Evolutionary conservation across 2,113 vertebrate genomes (phyloP), one percentile per base, ranked within the genome.

Genomic region (Ranitomeya imitator): DNA sequence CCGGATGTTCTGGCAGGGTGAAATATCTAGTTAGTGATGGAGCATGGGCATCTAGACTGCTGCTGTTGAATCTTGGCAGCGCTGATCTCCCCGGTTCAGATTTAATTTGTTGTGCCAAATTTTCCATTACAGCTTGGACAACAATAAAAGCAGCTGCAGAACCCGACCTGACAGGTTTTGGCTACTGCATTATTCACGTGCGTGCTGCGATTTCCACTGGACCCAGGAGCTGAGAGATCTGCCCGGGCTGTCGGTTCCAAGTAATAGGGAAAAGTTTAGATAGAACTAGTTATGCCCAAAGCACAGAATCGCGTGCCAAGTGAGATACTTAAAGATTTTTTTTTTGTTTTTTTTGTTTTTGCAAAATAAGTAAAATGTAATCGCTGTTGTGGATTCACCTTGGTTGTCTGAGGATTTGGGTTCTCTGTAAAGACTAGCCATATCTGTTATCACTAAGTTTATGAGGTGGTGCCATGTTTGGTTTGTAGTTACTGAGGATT

Each of bases 121-220:
- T 51, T 71, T 69, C 37, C 61, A 67, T 69, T 69, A 71, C 63
- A 26, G 37, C 23, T 85, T 69, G 83, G 61, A 71, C 83, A 57
- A 16, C 65, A 85, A 85, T 85, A 57, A 85, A 85, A 85, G 83
- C 83, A 55, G 65, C 71, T 55, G 45, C 83, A 55, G 65, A 73
- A 69, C 83, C 83, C 65, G 57, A 85, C 83, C 83, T 71, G 83
- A 71, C 83, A 69, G 65, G 83, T 71, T 85, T 85, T 85, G 83
- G 83, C 63, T 26, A 23, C 51, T 57, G 31, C 65, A 15, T 85
- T 45, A 54, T 85, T 71, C 51, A 26, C 14, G n/a, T 57, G 26
- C 13, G n/a, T 52, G 18, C 60, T 61, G 19, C 67, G 37, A 67
- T 83, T 83, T 83, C 80, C 80, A 83, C 37, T 83, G 80, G 78